Conservation (phyloP, 2,888 invertebrate genomes). For the Holacanthella duospinosa region DNA sequence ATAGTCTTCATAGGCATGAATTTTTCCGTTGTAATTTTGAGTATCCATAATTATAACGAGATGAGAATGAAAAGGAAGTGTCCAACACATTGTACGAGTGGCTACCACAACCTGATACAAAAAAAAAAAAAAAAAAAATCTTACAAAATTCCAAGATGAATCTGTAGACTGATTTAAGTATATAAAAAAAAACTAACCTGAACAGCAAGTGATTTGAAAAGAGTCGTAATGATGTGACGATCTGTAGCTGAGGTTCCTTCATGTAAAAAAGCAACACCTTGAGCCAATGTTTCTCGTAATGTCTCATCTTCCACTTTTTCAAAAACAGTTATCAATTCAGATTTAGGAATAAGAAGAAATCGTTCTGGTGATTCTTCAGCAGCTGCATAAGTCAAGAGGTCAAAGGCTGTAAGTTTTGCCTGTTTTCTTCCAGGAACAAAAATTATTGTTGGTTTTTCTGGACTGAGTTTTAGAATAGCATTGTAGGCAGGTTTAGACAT, state of each 20-base stretch:
- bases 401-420: constrained; percentile 87
- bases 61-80: constrained; percentile 77
- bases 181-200: too few species aligned
- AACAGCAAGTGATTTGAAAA: constrained; percentile 86
- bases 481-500: constrained; percentile 98
- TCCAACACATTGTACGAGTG: constrained; percentile 85
- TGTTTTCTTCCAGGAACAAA: constrained; percentile 87
- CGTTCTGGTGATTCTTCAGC: constrained; percentile 75
- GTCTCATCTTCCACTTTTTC: constrained; percentile 79
- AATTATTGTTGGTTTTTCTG: constrained; percentile 71
- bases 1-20: constrained; percentile 81
- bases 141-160: too few species aligned
- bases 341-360: constrained; percentile 79
- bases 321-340: constrained; percentile 78
- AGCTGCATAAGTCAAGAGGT: constrained; percentile 84
- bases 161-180: too few species aligned
- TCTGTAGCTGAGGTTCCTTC: constrained; percentile 81
- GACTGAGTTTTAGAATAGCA: constrained; percentile 71
- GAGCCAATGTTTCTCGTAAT: constrained; percentile 77
- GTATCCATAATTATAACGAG: constrained; percentile 96
- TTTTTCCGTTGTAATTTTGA: constrained; percentile 75
- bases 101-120: constrained; percentile 89
- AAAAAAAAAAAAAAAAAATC: too few species aligned
- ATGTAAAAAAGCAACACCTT: constrained; percentile 95
- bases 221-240: constrained; percentile 78